Conservation (phyloP, 2,113 vertebrate genomes). For the Dromaius novaehollandiae region DNA sequence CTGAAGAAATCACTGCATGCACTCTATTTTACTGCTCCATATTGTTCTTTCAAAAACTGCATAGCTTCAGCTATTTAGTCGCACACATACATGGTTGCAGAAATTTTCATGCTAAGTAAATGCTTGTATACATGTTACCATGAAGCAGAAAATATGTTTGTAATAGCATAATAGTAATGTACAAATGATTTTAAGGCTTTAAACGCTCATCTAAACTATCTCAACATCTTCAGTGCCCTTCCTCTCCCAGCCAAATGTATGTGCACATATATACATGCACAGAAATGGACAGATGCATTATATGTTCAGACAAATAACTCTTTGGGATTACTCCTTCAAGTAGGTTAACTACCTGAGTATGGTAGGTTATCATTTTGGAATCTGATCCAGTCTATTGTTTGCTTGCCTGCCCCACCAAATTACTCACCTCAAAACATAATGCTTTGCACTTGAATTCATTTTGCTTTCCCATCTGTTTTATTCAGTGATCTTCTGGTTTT, state of each 20-base stretch:
- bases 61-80: neutral
- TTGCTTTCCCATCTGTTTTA: neutral
- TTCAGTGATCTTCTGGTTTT: neutral
- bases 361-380: neutral
- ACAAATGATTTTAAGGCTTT: neutral
- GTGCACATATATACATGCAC: neutral
- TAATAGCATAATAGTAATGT: neutral
- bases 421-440: neutral
- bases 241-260: neutral
- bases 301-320: neutral
- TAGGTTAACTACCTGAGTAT: neutral
- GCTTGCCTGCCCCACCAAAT: neutral
- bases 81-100: rapidly evolving
- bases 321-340: neutral
- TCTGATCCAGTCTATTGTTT: neutral
- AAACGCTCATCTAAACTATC: neutral
- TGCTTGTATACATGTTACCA: neutral
- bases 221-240: neutral
- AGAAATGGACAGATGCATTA: neutral
- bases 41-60: neutral
- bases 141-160: neutral
- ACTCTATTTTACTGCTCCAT: neutral
- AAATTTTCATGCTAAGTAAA: neutral
- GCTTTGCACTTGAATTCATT: neutral
- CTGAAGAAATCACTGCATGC: neutral